A percentile compares a stretch with the other conserved stretches of the same genome.
Evolutionary conservation across 1,140 invertebrate genomes (phyloP).

Genomic region (Muscidifurax raptorellus): DNA sequence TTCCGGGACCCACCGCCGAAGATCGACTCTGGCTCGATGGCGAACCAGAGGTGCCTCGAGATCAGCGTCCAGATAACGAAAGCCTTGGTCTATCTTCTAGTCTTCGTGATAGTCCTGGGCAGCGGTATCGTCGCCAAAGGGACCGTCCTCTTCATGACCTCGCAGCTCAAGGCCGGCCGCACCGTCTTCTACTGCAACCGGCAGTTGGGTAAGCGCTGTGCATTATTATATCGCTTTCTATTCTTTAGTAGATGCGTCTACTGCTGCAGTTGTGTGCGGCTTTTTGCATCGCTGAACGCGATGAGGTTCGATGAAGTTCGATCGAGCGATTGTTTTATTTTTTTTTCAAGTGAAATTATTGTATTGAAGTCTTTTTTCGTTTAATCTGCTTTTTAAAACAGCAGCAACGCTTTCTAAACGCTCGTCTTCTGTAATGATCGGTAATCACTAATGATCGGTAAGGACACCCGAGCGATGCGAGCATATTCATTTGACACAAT

Average conservation of each 20-base stretch:
- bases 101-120: conserved; percentile 88
- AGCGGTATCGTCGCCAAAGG: conserved; percentile 91
- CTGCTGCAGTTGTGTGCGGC: neutral
- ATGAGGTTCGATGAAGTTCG: neutral
- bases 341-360: neutral
- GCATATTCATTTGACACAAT: neutral
- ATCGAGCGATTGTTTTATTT: neutral
- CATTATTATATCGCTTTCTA: neutral
- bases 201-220: conserved; percentile 82
- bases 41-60: conserved; percentile 89
- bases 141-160: conserved; percentile 93
- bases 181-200: conserved; percentile 88
- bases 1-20: conserved; percentile 93
- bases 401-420: no score
- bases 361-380: neutral
- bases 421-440: no score
- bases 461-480: no score
- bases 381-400: neutral
- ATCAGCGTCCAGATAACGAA: conserved; percentile 91
- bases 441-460: neutral
- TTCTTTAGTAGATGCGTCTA: neutral
- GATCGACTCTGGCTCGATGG: conserved; percentile 91
- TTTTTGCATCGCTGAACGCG: neutral
- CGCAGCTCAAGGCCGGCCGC: conserved; percentile 86
- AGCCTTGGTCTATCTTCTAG: conserved; percentile 88